Evolutionary conservation across 2,888 invertebrate species (phyloP), one percentile per base, ranked within the genome.

Genomic region (Drosophila diplacantha): DNA sequence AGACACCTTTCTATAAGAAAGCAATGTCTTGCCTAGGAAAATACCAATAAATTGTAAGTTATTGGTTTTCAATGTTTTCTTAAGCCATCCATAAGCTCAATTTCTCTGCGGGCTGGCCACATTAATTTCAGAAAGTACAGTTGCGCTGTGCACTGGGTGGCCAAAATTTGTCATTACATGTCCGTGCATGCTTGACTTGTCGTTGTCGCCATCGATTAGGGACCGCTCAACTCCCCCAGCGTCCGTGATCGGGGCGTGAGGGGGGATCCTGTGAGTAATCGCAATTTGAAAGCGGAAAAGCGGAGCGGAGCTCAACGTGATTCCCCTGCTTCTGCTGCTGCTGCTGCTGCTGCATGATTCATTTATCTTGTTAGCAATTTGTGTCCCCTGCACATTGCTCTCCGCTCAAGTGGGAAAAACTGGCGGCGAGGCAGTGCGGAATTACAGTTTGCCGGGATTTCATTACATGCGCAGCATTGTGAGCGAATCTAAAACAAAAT

Each of bases 401-500:
- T 34, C 16, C 29, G 31, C n/a, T 24, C 16, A 18, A 31, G 16
- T 22, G 35, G 35, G 14, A 52, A 26, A 29, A 18, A 26, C 35
- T 34, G 51, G n/a, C 26, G 46, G 46, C 53, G 14, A 34, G 50
- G 52, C 52, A 63, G 64, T 50, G 50, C 67, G 65, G 58, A 67
- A 65, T 65, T 65, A 58, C 67, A 51, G 58, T 67, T 67, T 68
- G 63, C 63, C 53, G 39, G 52, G 47, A 46, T 68, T 72, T 69
- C 63, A 69, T 63, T 72, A 63, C 57, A 71, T 39, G 43, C 44
- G 41, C 35, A 51, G 72, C 57, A 62, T 65, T 72, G 63, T 60
- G 50, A 65, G 43, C 44, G 63, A 61, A 51, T 35, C 61, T 61
- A 67, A 69, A 69, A 69, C 69, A 69, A 67, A 67, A 69, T 69